Evolutionary conservation across 2,113 vertebrate genomes (phyloP).

Genomic region (Pangasianodon hypophthalmus): DNA sequence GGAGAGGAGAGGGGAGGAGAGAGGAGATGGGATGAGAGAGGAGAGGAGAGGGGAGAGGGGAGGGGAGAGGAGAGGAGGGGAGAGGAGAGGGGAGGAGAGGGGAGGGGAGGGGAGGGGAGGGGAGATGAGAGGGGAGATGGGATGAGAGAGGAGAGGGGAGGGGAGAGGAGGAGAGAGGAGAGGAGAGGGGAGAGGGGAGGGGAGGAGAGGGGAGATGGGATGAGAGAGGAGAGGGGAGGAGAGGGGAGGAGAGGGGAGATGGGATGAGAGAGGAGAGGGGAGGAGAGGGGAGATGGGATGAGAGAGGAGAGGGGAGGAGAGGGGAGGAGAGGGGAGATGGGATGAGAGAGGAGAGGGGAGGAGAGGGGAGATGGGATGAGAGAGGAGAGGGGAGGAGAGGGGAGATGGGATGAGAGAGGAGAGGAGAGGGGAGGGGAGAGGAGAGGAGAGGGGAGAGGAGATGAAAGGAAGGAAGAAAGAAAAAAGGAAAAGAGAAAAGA

Average conservation of each 20-base stretch:
- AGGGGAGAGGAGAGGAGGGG: neutral
- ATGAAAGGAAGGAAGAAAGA: too few species aligned
- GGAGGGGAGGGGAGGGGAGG: neutral
- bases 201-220: neutral
- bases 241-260: neutral
- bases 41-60: neutral
- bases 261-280: neutral
- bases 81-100: too few species aligned
- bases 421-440: neutral
- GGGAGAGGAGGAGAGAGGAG: neutral
- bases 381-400: neutral
- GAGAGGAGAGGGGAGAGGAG: too few species aligned
- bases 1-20: neutral
- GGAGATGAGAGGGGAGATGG: too few species aligned
- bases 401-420: neutral
- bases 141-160: neutral
- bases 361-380: neutral
- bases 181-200: neutral
- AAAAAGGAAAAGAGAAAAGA: too few species aligned
- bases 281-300: neutral
- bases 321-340: neutral
- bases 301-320: neutral
- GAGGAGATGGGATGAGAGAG: fast-evolving
- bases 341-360: neutral
- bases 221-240: neutral